Base-by-base conservation (phyloP, 2,797 vertebrate species). In the Odontamblyopus rebecca region DNA sequence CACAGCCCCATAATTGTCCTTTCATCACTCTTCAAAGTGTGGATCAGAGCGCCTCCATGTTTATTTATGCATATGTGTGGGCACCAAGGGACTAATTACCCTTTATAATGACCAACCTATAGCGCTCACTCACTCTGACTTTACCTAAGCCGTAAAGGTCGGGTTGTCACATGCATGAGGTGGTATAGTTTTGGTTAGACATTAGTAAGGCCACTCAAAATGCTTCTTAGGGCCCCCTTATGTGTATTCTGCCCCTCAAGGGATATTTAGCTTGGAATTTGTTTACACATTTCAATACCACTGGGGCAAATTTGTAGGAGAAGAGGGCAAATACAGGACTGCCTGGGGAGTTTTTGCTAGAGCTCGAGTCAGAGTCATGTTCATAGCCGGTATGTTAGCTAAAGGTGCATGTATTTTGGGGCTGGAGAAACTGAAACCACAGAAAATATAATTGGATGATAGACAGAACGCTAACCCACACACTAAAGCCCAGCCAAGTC, bases 21-120 rank as follows among this genome's bases (percentile, higher is more conserved):
- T 88, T 89, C 86, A 83, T 88, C 64, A 66, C 77, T 82, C 75
- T 78, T 86, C 80, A 82, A 85, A 85, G 85, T 73, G 61, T 74
- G 64, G 73, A 85, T 89, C 80, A 83, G 80, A 79, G 74, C 67
- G 38, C 71, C 76, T 57, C 57, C 6, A 4, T 74, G 71, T 80
- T 88, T 80, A 79, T 69, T 74, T 82, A 76, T 82, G 84, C n/a
- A 48, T 67, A 61, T 73, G 77, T 15, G 66, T 51, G 56, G 26
- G 67, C 73, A 75, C 80, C 44, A 3, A 77, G 76, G 74, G 81
- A 67, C 82, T 86, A 88, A 86, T 90, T 85, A 86, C 77, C 65
- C 74, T 84, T 80, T 89, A 69, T 72, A 79, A 71, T 70, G 71
- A 77, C 79, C 38, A 18, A 44, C 62, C 51, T 60, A 41, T 19